These are phyloP conservation scores for Zenarchopterus dispar DNA, from an alignment of 2,797 vertebrate species.

Conservation along the genomic window DNA sequence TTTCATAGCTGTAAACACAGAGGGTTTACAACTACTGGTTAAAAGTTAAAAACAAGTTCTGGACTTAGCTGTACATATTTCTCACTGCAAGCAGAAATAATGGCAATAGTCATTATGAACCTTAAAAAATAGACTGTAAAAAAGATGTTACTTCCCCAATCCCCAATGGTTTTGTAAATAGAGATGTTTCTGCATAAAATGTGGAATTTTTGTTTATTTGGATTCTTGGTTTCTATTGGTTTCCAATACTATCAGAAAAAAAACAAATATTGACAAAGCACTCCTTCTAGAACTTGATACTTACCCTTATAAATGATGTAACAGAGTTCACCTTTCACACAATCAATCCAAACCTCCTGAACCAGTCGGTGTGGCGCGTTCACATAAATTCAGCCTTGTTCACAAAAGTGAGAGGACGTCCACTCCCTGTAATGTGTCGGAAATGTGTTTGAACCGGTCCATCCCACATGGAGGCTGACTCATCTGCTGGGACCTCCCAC, in stretches of 20 bases:
- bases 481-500: not conserved
- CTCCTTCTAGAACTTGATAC: not conserved
- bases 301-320: not conserved
- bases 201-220: no score
- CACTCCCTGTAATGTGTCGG: not conserved
- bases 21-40: no score
- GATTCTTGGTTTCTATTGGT: no score
- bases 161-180: no score
- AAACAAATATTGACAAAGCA: not conserved
- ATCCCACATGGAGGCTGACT: conserved; percentile 1
- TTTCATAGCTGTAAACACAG: no score
- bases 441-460: not conserved
- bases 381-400: not conserved
- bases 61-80: no score
- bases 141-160: no score
- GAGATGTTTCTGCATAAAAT: no score
- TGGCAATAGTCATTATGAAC: no score
- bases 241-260: not conserved
- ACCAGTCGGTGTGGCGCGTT: conserved; percentile 32
- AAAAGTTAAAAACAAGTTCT: no score
- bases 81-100: no score
- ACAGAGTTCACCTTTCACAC: not conserved
- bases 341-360: conserved; percentile 10
- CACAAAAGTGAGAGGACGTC: not conserved
- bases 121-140: no score